phyloP scores from a whole-genome alignment of 2,888 invertebrate genomes.

The Lapara coniferarum region DNA sequence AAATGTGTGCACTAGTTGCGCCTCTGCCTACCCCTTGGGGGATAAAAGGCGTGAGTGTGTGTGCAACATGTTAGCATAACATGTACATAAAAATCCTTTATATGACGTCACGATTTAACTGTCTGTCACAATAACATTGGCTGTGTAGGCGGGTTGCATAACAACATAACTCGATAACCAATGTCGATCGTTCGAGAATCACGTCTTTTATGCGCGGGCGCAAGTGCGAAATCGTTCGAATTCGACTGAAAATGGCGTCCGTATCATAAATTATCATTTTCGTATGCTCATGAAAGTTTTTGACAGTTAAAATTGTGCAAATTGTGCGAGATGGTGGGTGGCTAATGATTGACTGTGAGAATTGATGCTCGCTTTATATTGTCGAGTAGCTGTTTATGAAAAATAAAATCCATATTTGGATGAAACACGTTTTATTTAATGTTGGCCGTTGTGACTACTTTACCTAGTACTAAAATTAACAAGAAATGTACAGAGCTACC shows the following conservation, averaged over 20 bases:
- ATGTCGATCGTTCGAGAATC: conserved; percentile 16
- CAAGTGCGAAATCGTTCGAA: conserved; percentile 50
- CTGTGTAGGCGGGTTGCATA: not conserved
- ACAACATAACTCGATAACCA: not conserved
- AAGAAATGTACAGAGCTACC: too few relatives aligned
- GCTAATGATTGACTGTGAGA: conserved; percentile 14
- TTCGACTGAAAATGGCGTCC: conserved; percentile 43
- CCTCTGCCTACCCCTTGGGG: too few relatives aligned
- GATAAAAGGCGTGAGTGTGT: too few relatives aligned
- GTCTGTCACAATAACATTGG: not conserved
- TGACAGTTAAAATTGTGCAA: conserved; percentile 24
- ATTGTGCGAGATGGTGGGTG: conserved; percentile 32
- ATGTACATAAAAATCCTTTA: not conserved
- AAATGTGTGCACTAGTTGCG: too few relatives aligned
- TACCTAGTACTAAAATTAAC: too few relatives aligned
- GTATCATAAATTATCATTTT: conserved; percentile 47
- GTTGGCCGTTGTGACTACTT: too few relatives aligned
- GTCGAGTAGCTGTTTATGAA: not conserved
- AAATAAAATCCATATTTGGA: not conserved
- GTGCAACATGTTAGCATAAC: not conserved
- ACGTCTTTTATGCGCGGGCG: conserved; percentile 26
- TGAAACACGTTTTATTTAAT: too few relatives aligned
- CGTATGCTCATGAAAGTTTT: conserved; percentile 44
- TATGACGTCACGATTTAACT: too few relatives aligned
- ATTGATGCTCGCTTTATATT: not conserved